A percentile compares a stretch with the other conserved stretches of the same genome.
Conservation (phyloP, 2,888 invertebrate genomes). For the Cremastinae sp. region DNA sequence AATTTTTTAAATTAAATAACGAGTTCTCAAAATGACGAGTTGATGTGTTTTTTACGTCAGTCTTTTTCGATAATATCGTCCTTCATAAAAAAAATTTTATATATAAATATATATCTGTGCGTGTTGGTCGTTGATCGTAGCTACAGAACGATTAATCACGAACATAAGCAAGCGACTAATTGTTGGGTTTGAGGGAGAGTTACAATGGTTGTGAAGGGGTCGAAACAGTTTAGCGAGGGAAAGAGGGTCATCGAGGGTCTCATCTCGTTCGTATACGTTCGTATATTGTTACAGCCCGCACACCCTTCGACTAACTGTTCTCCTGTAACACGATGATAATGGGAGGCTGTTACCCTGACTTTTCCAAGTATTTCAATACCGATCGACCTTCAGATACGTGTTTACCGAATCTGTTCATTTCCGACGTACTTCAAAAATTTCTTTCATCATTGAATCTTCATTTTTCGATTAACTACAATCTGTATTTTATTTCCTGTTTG, state of each 20-base stretch:
- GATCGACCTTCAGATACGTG: neutral
- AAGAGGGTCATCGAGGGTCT: constrained; percentile 70
- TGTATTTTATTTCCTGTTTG: too few relatives aligned
- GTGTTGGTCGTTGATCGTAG: constrained; percentile 71
- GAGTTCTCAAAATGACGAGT: too few relatives aligned
- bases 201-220: constrained; percentile 58
- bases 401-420: neutral
- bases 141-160: constrained; percentile 74
- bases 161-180: constrained; percentile 77
- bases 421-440: too few relatives aligned
- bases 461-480: too few relatives aligned
- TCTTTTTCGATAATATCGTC: neutral
- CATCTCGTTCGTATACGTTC: constrained; percentile 18
- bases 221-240: constrained; percentile 64
- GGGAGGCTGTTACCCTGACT: constrained; percentile 41
- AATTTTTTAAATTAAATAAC: too few relatives aligned
- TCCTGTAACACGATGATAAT: constrained; percentile 58
- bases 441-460: too few relatives aligned
- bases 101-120: constrained; percentile 22
- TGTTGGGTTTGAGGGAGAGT: constrained; percentile 71
- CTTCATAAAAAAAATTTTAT: too few relatives aligned
- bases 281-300: constrained; percentile 25
- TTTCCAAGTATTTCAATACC: constrained; percentile 27
- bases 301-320: constrained; percentile 59
- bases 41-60: too few relatives aligned